These are phyloP conservation scores for Diabrotica balteata DNA, from an alignment of 2,888 invertebrate species.

Conservation along the genomic window DNA sequence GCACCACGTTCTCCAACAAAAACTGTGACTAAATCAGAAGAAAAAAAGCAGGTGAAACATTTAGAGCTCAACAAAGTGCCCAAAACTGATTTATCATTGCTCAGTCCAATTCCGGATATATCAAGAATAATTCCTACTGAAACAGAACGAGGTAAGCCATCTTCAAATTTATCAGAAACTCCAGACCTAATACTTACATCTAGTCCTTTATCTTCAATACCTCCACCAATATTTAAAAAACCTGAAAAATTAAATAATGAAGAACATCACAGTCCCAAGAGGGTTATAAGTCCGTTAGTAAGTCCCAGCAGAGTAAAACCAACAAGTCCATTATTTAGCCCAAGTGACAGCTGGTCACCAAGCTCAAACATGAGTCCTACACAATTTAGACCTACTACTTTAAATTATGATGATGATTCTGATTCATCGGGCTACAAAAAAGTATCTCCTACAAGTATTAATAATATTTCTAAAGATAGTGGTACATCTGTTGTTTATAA, in stretches of 20 bases:
- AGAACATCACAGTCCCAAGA: conserved; percentile 36
- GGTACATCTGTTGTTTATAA: conserved; percentile 64
- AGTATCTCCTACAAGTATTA: conserved; percentile 50
- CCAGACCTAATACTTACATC: conserved; percentile 63
- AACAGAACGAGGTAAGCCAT: conserved; percentile 34
- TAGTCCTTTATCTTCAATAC: conserved; percentile 46
- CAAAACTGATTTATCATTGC: conserved; percentile 40
- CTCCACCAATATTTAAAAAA: conserved; percentile 42
- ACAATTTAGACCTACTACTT: conserved; percentile 30
- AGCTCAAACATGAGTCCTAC: conserved; percentile 44
- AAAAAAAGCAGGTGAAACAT: conserved; percentile 14
- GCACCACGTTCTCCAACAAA: conserved; percentile 33
- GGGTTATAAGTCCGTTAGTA: conserved; percentile 29
- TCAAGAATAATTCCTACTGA: conserved; percentile 46
- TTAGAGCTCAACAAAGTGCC: conserved; percentile 38
- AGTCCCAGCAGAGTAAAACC: conserved; percentile 30
- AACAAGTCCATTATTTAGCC: conserved; percentile 34
- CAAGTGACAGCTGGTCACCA: conserved; percentile 13
- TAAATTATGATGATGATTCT: conserved; percentile 26
- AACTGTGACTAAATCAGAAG: conserved; percentile 30
- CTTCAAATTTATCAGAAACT: conserved; percentile 55
- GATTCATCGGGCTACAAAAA: conserved; percentile 32
- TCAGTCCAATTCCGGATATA: conserved; percentile 57
- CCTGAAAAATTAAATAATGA: conserved; percentile 45
- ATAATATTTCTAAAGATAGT: conserved; percentile 74